Base-by-base conservation (phyloP, 2,888 invertebrate species). In the Kuschelorhynchus macadamiae region DNA sequence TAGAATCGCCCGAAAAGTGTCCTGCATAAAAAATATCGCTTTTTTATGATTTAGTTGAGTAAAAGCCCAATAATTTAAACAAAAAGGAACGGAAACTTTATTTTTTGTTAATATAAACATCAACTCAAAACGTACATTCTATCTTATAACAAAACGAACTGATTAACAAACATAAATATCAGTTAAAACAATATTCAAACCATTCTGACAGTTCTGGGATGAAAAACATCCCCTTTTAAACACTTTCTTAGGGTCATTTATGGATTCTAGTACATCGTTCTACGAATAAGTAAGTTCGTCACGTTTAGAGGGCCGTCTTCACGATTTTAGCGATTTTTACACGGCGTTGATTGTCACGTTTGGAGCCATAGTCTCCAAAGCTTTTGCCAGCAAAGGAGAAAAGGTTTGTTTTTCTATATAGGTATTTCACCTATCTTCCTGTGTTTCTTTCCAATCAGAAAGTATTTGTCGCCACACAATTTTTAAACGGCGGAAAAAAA, bases 281-380 rank as follows among this genome's bases (percentile, higher is more conserved):
- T 50, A 47, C 3, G 55, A 33, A 32, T 67, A 63, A 20, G 21
- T 9, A 30, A 56, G 21, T 55, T 33, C 14, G 33, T 68, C 64
- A 9, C 4, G 18, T 25, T 57, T 42, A 59, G 14, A n/a, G n/a
- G 68, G 68, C 64, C 68, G 52, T 46, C 64, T 68, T 59, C 64
- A 64, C 16, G 41, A 30, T 59, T 64, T 68, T 20, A 68, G 33
- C 11, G 68, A 64, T 53, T 68, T 64, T 30, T 64, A 32, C 68
- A 64, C 59, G 7, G 68, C 42, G 8, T 59, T 68, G 39, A 59
- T 59, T 16, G 55, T 46, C 11, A 52, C 39, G 18, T 36, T 53
- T 53, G 53, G 36, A 11, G 2, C 39, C 8, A 53, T 33, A 20
- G 30, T 47, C 4, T 59, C 12, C 14, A 47, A 16, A 30, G 47